A percentile compares a stretch with the other conserved stretches of the same genome.
Evolutionary conservation across 2,888 invertebrate genomes (phyloP).

Genomic region (Xestia c-nigrum): DNA sequence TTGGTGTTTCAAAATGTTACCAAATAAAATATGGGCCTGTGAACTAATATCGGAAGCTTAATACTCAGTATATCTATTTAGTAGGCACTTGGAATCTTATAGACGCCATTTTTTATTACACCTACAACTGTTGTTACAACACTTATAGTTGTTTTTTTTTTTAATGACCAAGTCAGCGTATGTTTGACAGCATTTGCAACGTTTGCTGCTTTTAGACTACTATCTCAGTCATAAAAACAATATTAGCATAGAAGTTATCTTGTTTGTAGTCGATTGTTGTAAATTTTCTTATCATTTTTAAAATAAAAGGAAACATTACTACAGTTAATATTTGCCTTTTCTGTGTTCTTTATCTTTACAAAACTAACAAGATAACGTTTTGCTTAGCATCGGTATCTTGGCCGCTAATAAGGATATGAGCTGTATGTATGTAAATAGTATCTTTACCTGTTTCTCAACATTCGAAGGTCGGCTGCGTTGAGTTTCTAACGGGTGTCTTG

Average conservation of each 20-base stretch:
- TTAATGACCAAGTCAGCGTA: neutral
- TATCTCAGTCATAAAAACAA: neutral
- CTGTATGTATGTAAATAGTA: neutral
- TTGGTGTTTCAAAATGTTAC: neutral
- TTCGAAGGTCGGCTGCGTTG: constrained; percentile 88
- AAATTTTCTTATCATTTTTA: neutral
- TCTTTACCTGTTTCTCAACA: constrained; percentile 95
- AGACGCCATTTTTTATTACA: neutral
- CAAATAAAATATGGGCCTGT: neutral
- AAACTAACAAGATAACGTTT: constrained; percentile 36
- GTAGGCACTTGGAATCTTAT: neutral
- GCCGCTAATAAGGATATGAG: constrained; percentile 26
- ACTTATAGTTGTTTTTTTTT: neutral
- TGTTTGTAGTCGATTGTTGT: neutral
- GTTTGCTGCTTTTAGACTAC: neutral
- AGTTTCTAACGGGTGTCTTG: constrained; percentile 80
- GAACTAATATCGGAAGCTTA: neutral
- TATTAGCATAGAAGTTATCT: constrained; percentile 2
- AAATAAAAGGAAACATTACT: neutral
- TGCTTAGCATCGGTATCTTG: constrained; percentile 5
- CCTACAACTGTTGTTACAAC: neutral
- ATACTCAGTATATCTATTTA: neutral
- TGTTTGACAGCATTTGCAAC: neutral
- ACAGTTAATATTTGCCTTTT: constrained; percentile 13
- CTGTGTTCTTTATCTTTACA: constrained; percentile 16